A percentile compares a stretch with the other conserved stretches of the same genome.
Conservation (phyloP, 1,140 invertebrate genomes). For the Metopolophium dirhodum region DNA sequence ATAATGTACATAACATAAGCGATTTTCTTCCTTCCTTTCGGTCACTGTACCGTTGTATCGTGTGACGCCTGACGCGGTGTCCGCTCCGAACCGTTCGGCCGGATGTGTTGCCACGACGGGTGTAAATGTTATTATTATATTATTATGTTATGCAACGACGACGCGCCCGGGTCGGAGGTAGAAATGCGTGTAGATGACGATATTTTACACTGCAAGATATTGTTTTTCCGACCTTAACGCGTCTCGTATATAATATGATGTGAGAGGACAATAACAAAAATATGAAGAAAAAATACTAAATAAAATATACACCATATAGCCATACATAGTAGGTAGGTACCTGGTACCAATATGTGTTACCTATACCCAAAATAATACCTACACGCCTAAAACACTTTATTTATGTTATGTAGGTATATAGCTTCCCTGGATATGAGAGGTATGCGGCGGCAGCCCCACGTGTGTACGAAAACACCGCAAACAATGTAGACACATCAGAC, state of each 20-base stretch:
- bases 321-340: background rate
- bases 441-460: background rate
- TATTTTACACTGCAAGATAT: background rate
- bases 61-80: background rate
- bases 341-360: background rate
- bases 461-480: constrained; percentile 8
- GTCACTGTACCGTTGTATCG: constrained; percentile 1
- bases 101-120: background rate
- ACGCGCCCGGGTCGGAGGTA: background rate
- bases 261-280: background rate
- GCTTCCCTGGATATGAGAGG: background rate
- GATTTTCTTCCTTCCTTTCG: background rate
- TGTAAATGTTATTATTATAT: background rate
- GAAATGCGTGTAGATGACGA: background rate
- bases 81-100: background rate
- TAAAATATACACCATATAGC: background rate
- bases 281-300: background rate
- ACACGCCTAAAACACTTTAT: background rate
- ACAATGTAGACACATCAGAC: background rate
- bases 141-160: background rate
- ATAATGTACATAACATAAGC: background rate
- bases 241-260: background rate
- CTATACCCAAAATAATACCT: background rate
- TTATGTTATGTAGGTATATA: background rate
- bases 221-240: background rate